Evolutionary conservation across 2,113 vertebrate genomes (phyloP), one percentile per base, ranked within the genome.

Genomic region (Chloropsis hardwickii): DNA sequence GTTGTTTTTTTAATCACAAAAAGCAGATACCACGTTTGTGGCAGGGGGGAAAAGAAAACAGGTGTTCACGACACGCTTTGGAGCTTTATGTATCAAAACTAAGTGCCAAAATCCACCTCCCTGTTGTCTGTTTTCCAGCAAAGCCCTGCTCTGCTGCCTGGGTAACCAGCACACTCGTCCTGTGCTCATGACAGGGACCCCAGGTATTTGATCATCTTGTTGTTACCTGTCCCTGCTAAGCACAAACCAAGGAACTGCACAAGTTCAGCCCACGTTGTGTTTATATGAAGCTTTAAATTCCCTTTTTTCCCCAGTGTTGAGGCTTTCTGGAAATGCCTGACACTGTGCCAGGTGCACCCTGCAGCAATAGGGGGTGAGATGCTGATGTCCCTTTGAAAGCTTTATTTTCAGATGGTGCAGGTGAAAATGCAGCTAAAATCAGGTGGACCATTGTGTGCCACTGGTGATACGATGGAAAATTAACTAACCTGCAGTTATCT

Each of bases 61-160:
- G 60, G 57, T 16, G 35, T 44, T 96, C 29, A 31, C 4, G 22
- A 85, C 72, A 78, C 0, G 2, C 37, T 88, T 29, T 19, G 3
- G n/a, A 56, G 58, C 50, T 94, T 44, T 29, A 54, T 7, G 64
- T 31, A 23, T 73, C 85, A 90, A 69, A 93, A 81, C 50, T 11
- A 60, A 51, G 37, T 95, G 92, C 64, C 82, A 86, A 92, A 90
- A 94, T 20, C 56, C 47, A 67, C 37, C 60, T 91, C 65, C 67
- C 76, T 64, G 40, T 16, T 78, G 88, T 27, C 65, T 83, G 64
- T 82, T 91, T 56, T 31, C 31, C 92, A 57, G 66, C 39, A 90
- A 47, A 86, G 62, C 18, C 64, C 48, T 1, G 6, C 53, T 90
- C 40, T 74, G 76, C 85, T 90, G 72, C 90, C 86, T 86, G 51